These are phyloP conservation scores for Caenorhabditis plicata DNA, from an alignment of 2,888 invertebrate species.

Conservation along the genomic window DNA sequence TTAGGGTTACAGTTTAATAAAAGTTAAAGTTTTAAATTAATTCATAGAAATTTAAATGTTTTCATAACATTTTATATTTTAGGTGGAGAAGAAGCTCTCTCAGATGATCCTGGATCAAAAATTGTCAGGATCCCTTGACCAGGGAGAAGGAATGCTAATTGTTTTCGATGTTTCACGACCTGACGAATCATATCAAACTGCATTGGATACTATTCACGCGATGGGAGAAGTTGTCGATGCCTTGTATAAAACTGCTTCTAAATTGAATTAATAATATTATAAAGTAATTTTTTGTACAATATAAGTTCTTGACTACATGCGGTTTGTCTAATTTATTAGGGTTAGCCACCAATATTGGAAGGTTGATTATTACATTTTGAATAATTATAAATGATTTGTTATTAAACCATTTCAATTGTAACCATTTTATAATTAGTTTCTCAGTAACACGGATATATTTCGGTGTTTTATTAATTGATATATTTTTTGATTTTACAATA, in stretches of 20 bases:
- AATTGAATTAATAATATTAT: constrained; percentile 71
- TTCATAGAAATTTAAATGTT: too few relatives aligned
- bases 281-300: not conserved
- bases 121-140: constrained; percentile 80
- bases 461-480: too few relatives aligned
- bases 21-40: too few relatives aligned
- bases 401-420: too few relatives aligned
- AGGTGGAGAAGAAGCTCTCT: constrained; percentile 95
- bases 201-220: constrained; percentile 93
- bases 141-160: constrained; percentile 94
- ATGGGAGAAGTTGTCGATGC: constrained; percentile 95
- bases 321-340: not conserved
- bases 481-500: too few relatives aligned
- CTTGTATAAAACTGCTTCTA: constrained; percentile 97
- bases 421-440: too few relatives aligned
- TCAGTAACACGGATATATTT: too few relatives aligned
- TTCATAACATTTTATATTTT: too few relatives aligned
- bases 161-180: constrained; percentile 92
- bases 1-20: too few relatives aligned
- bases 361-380: too few relatives aligned
- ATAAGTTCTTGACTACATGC: not conserved
- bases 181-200: constrained; percentile 95
- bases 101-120: constrained; percentile 99
- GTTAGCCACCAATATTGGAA: too few relatives aligned
- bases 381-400: too few relatives aligned